A percentile compares a stretch with the other conserved stretches of the same genome.
Evolutionary conservation across 2,888 invertebrate species (phyloP).

Genomic region (Lochmaea capreae): DNA sequence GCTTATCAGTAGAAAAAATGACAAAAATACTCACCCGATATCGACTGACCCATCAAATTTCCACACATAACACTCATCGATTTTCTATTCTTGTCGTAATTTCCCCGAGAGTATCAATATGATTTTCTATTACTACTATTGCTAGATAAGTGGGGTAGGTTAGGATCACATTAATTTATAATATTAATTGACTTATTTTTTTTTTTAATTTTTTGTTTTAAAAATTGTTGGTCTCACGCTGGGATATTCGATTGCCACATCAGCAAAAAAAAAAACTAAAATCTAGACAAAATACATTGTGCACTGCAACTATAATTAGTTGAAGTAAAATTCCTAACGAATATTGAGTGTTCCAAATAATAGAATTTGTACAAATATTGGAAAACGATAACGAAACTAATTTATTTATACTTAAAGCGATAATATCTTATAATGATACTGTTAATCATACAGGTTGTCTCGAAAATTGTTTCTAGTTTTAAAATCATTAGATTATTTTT

Average conservation of each 20-base stretch:
- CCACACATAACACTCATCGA: neutral
- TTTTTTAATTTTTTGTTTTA: conserved; percentile 33
- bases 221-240: conserved; percentile 42
- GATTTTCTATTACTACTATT: conserved; percentile 40
- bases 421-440: neutral
- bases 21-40: conserved; percentile 22
- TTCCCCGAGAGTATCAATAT: conserved; percentile 17
- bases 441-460: neutral
- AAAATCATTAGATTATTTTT: neutral
- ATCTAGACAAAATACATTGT: conserved; percentile 22
- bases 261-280: conserved; percentile 16
- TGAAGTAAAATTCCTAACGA: conserved; percentile 2
- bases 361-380: neutral
- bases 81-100: conserved; percentile 20
- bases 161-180: conserved; percentile 42
- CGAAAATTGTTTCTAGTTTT: neutral
- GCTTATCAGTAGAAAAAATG: conserved; percentile 23
- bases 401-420: neutral
- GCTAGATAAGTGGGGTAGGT: conserved; percentile 25
- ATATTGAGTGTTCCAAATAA: conserved; percentile 10
- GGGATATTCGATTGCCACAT: conserved; percentile 41
- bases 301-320: conserved; percentile 13
- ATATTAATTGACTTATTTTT: conserved; percentile 45
- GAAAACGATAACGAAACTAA: neutral
- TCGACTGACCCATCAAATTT: neutral